phyloP scores from a whole-genome alignment of 1,140 invertebrate genomes.

The Brachionus sp. region DNA sequence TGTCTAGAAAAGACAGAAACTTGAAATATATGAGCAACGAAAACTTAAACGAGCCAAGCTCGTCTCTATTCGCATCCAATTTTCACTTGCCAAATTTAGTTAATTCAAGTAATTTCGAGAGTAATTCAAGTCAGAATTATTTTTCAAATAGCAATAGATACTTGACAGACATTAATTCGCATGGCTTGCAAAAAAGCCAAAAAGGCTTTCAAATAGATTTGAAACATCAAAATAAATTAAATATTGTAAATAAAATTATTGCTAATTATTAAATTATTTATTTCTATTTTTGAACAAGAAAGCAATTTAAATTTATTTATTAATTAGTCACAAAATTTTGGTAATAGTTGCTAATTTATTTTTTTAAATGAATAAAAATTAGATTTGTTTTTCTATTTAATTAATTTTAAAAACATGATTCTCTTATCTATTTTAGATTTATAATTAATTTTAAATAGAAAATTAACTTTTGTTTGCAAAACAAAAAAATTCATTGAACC shows the following conservation, averaged over 20 bases:
- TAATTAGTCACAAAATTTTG: neutral
- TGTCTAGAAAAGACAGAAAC: neutral
- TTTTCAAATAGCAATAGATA: conserved; percentile 1
- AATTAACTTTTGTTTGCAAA: neutral
- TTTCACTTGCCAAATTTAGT: conserved; percentile 12
- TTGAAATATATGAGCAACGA: neutral
- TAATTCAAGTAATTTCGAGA: neutral
- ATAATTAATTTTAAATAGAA: neutral
- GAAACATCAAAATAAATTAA: conserved; percentile 19
- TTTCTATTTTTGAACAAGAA: neutral
- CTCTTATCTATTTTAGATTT: neutral
- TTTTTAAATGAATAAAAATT: neutral
- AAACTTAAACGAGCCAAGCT: neutral
- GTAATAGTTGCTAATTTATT: neutral
- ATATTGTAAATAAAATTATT: conserved; percentile 36
- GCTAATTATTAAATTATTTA: conserved; percentile 11
- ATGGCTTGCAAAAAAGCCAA: neutral
- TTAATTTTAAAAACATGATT: neutral
- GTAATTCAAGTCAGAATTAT: neutral
- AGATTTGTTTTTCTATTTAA: neutral
- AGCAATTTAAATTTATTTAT: neutral
- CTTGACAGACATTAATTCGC: neutral
- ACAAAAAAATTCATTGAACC: neutral
- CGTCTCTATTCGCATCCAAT: neutral
- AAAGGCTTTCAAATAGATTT: neutral